These are phyloP conservation scores for Clupea harengus DNA, from an alignment of 2,113 vertebrate species.

Conservation along the genomic window DNA sequence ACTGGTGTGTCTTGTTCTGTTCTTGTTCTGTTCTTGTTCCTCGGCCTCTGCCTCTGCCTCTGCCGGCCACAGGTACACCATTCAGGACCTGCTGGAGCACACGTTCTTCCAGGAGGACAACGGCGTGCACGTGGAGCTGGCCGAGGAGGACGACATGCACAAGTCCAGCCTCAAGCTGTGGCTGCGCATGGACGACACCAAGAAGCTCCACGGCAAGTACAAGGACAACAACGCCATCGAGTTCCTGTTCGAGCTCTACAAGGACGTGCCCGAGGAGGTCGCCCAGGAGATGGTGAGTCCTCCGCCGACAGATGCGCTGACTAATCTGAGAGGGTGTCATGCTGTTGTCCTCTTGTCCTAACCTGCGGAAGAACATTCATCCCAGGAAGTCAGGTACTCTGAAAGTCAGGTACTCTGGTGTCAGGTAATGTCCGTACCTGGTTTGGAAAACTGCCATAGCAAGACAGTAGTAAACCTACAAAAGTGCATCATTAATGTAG, in stretches of 20 bases:
- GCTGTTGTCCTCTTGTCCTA: not conserved
- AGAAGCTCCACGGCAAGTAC: constrained; percentile 88
- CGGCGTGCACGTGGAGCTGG: constrained; percentile 89
- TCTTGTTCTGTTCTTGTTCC: too few relatives aligned
- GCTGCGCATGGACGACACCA: constrained; percentile 90
- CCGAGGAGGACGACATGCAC: constrained; percentile 86
- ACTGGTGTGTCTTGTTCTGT: not conserved
- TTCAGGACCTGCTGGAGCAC: constrained; percentile 91
- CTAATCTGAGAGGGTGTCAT: not conserved
- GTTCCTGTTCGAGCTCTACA: constrained; percentile 93
- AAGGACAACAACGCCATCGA: constrained; percentile 97
- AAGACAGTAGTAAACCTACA: not conserved
- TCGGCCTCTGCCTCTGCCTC: not conserved
- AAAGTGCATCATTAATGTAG: not conserved
- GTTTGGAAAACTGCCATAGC: not conserved
- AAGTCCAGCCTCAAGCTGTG: constrained; percentile 91
- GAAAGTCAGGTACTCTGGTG: too few relatives aligned
- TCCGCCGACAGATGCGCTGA: not conserved
- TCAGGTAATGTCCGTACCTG: not conserved
- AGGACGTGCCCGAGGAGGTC: constrained; percentile 91
- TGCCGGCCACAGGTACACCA: constrained; percentile 80
- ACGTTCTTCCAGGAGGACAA: constrained; percentile 94
- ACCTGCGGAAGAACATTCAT: not conserved
- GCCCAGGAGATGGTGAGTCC: constrained; percentile 92
- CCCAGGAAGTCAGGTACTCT: too few relatives aligned